These are phyloP conservation scores for Melanocharis versteri DNA, from an alignment of 2,113 vertebrate species.

Conservation along the genomic window DNA sequence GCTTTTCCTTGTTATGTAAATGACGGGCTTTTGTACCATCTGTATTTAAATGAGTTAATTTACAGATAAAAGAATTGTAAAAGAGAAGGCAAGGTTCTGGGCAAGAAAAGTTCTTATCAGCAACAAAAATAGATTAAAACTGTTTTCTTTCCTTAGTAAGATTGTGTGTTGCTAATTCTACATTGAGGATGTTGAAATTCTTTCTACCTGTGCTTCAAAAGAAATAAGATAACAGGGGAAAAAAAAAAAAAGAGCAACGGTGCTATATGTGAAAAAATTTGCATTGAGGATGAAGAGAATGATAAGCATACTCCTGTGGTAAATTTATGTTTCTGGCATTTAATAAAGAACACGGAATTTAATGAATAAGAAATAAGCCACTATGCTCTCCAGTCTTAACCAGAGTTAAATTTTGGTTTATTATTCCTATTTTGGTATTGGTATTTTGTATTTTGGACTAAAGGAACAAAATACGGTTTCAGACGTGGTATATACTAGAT, in stretches of 20 bases:
- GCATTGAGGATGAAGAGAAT: not conserved
- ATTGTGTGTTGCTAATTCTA: not conserved
- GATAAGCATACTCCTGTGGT: not conserved
- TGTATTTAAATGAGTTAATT: conserved; percentile 35
- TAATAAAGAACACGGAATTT: not conserved
- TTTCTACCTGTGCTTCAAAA: not conserved
- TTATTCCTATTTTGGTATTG: not conserved
- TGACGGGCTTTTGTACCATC: not conserved
- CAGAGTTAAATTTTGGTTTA: not conserved
- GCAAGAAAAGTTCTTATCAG: not conserved
- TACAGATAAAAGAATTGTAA: conserved; percentile 18
- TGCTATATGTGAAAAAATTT: not conserved
- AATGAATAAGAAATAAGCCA: not conserved
- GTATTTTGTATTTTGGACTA: not conserved
- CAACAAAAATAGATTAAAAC: conserved; percentile 8
- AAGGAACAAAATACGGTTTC: not conserved
- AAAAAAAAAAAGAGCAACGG: not conserved
- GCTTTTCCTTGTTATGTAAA: conserved; percentile 39
- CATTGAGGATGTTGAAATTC: not conserved
- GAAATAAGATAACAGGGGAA: not conserved
- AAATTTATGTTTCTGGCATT: not conserved
- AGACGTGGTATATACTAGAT: not conserved
- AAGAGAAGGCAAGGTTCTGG: not conserved
- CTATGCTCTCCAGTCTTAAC: not conserved
- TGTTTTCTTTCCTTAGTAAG: not conserved